Base-by-base conservation (phyloP, 2,888 invertebrate species). In the Hypena proboscidalis region DNA sequence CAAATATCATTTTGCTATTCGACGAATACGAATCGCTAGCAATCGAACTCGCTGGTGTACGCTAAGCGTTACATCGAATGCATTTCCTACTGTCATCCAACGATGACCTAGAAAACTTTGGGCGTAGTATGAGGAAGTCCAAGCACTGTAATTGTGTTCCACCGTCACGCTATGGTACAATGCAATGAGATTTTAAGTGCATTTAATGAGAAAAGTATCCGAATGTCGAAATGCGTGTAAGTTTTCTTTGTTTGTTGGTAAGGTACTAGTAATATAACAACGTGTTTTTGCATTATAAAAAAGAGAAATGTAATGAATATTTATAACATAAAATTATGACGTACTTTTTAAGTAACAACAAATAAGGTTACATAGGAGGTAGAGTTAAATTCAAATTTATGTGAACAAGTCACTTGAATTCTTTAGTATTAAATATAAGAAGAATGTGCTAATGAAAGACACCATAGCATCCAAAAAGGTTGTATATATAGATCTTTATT, bases 51-150 rank as follows among this genome's bases (percentile, higher is more conserved):
- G 56, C 17, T 26, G 11, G 53, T 61, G 48, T 56, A 50, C 22
- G 9, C 40, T 30, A 4, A 43, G 46, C 64, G 27, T 61, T 38
- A 64, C 21, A 30, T 42, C 22, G 37, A 63, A 56, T 66, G 65
- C 65, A 66, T 66, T 64, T 63, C 54, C 61, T 52, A 66, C 58
- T 52, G 64, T 61, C 58, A 45, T 46, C 39, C 40, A 45, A 47
- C 40, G 37, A 31, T 66, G 63, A 66, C 65, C 65, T 39, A 66
- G 51, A 66, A 63, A 61, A n/a, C 19, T 38, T 14, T 22, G 41
- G 21, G 38, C 45, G 38, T 50, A 57, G 47, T 51, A 43, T 36
- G 41, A 58, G 56, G 63, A 58, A 61, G 58, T 64, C 44, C 45
- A 52, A 60, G 48, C 53, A 58, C 30, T 33, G 46, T 25, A 45